Evolutionary conservation across 2,113 vertebrate species (phyloP), one percentile per base, ranked within the genome.

Genomic region (Vulpes vulpes): DNA sequence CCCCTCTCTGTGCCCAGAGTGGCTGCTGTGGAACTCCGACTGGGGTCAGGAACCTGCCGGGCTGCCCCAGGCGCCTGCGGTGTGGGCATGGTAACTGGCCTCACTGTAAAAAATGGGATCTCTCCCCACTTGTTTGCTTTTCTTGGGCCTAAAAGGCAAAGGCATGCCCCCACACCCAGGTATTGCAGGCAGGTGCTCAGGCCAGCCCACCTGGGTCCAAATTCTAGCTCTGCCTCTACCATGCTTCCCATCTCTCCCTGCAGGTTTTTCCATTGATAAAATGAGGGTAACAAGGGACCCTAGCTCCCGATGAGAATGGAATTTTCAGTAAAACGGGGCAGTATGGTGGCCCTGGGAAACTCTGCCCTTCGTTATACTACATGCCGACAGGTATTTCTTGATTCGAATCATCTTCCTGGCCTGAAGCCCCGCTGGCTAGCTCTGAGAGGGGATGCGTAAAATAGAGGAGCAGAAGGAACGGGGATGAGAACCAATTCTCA

Each of bases 191-290:
- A 51, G 90, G n/a, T 25, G 17, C 89, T 32, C 2, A 0, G 90
- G n/a, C n/a, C 27, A 30, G 53, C 23, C 55, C 22, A 1, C 55
- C 67, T 1, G 22, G 43, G 65, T 73, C 22, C 2, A 12, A 25
- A 20, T 27, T 49, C 32, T n/a, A 55, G 57, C 81, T 23, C 73
- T 79, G 73, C n/a, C 53, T 35, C 3, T 9, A 14, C 4, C 35
- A 11, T 1, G 14, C 16, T 27, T 9, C 10, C 74, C 19, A 7
- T 0, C 43, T 27, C 3, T 23, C 35, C 0, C 0, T 32, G 86
- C 69, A 20, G 23, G 32, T 4, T 60, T 35, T 71, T 23, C 69
- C 23, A 16, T 14, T 78, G n/a, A n/a, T 89, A 15, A n/a, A 43
- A 32, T 11, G 15, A 6, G 20, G 27, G 73, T 17, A 15, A 65